phyloP scores from a whole-genome alignment of 2,797 vertebrate species.

The Sebastes melanostomus region DNA sequence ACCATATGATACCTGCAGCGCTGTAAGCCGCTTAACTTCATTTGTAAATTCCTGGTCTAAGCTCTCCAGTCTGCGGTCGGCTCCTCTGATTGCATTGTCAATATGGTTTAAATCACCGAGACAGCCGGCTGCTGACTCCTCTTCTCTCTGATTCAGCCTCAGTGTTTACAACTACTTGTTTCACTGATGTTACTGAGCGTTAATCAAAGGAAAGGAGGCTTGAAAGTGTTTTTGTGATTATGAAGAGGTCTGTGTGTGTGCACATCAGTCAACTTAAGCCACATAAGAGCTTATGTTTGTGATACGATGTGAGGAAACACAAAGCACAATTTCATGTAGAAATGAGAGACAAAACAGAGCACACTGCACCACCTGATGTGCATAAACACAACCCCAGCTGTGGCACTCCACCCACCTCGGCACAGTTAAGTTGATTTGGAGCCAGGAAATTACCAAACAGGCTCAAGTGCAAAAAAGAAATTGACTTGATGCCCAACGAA shows the following conservation, averaged over 20 bases:
- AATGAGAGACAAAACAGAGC: not conserved
- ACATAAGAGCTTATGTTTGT: not conserved
- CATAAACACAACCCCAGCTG: not conserved
- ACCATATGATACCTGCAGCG: slow-evolving; percentile 64
- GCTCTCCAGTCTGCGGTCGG: slow-evolving; percentile 30
- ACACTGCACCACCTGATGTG: not conserved
- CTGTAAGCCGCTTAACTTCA: slow-evolving; percentile 69
- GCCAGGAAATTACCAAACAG: slow-evolving; percentile 28
- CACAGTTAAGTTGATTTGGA: not conserved
- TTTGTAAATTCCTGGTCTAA: slow-evolving; percentile 67
- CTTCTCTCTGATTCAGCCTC: slow-evolving; percentile 16
- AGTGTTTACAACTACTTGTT: not conserved
- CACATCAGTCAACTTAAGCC: not conserved
- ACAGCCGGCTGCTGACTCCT: slow-evolving; percentile 27
- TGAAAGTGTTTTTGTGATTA: not conserved
- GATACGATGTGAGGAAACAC: not conserved
- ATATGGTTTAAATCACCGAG: slow-evolving; percentile 55
- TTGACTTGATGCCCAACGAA: not conserved
- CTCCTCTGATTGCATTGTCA: slow-evolving; percentile 48
- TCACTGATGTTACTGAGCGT: not conserved
- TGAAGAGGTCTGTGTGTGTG: not conserved
- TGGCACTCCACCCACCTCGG: not conserved
- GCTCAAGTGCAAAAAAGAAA: not conserved
- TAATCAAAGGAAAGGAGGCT: slow-evolving; percentile 1
- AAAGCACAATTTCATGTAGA: not conserved